Evolutionary conservation across 2,888 invertebrate genomes (phyloP), one percentile per base, ranked within the genome.

Genomic region (Lasioglossum morio): DNA sequence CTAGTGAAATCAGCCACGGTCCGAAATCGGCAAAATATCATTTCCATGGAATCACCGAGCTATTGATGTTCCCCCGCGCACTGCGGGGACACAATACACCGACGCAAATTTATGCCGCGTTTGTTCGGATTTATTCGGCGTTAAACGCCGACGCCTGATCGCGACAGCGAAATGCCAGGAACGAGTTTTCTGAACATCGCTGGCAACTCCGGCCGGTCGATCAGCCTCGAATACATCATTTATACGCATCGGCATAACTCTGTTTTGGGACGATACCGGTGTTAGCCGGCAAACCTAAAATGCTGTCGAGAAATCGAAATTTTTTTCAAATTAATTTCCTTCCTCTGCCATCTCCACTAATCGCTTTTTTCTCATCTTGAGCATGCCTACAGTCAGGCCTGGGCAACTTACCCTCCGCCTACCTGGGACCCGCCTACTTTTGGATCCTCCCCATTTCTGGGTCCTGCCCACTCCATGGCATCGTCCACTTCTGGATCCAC

Each of bases 211-310:
- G 66, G 57, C 4, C 8, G 66, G 19, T 66, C 34, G 34, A 34
- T 66, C 66, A 19, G 66, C 23, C 23, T 8, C 66, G 34, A 37
- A 23, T 34, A 66, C n/a, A 74, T 74, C 53, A 53, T 74, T 74
- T 74, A 53, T 74, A 74, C 37, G 14, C 79, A 40, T 46, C 14
- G n/a, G 8, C 23, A 4, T 27, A 19, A 16, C 12, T 27, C 14
- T 40, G 10, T 23, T 23, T 5, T 23, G 10, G 12, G 34, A 66
- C 53, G 82, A 37, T 0, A 46, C 69, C 63, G 70, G 60, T 16
- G 19, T 70, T 5, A 5, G 40, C 23, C 27, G 34, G 81, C 40
- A 85, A 89, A 89, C 89, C 84, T 83, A 84, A 86, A 89, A 78
- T 70, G 46, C 74, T 72, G 12, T n/a, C 57, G 75, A 77, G 83